phyloP scores from a whole-genome alignment of 2,113 vertebrate genomes.

The Nothoprocta perdicaria region DNA sequence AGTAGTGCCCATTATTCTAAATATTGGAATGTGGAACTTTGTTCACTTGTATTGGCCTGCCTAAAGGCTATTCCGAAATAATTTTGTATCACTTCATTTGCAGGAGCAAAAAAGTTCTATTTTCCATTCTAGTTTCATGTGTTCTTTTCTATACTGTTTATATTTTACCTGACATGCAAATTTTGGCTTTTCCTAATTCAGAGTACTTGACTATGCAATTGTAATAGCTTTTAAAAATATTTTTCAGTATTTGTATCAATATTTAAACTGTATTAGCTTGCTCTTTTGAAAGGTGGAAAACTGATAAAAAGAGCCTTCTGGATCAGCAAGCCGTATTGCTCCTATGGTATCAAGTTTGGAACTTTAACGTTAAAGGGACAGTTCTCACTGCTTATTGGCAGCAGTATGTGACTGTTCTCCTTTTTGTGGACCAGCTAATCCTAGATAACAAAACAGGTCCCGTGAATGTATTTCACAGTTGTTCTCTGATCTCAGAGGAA shows the following conservation, averaged over 20 bases:
- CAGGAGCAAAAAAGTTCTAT: slow-evolving; percentile 9
- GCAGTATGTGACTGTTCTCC: slow-evolving; percentile 7
- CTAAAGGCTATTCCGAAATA: slow-evolving; percentile 12
- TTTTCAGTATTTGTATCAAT: not conserved
- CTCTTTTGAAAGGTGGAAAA: slow-evolving; percentile 22
- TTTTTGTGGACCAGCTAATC: slow-evolving; percentile 41
- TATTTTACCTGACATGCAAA: slow-evolving; percentile 8
- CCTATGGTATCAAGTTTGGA: not conserved
- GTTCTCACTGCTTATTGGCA: not conserved
- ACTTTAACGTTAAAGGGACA: slow-evolving; percentile 1
- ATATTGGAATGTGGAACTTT: not conserved
- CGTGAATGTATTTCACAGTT: slow-evolving; percentile 57
- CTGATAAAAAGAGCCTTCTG: not conserved
- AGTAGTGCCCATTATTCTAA: not conserved
- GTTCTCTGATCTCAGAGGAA: slow-evolving; percentile 55
- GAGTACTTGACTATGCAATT: not conserved
- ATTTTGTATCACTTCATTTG: not conserved
- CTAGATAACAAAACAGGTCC: slow-evolving; percentile 29
- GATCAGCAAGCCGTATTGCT: not conserved
- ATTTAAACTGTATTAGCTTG: not conserved
- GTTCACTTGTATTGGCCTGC: not conserved
- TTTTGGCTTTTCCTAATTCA: not conserved
- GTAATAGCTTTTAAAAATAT: not conserved
- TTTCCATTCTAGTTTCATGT: not conserved
- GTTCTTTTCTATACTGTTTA: not conserved